A percentile compares a stretch with the other conserved stretches of the same genome.
These are phyloP conservation scores for Lasioglossum leucozonium DNA, from an alignment of 2,888 invertebrate species.

Conservation along the genomic window DNA sequence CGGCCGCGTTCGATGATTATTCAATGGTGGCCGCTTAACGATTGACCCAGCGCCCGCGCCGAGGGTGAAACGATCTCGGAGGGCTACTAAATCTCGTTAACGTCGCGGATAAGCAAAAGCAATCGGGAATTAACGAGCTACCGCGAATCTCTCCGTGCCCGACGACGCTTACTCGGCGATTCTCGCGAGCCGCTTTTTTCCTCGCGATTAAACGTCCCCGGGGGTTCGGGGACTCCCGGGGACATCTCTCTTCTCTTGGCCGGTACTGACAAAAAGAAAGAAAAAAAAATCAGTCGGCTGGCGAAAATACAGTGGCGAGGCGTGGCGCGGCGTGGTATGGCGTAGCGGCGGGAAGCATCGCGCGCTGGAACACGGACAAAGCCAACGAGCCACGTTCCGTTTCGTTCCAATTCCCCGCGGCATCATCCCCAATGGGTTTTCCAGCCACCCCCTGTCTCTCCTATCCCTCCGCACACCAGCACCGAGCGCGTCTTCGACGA, in stretches of 20 bases:
- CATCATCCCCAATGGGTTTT: constrained; percentile 62
- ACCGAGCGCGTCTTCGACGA: constrained; percentile 68
- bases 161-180: constrained; percentile 56
- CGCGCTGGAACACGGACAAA: constrained; percentile 64
- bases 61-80: background rate
- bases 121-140: constrained; percentile 29
- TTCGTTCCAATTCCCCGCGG: constrained; percentile 71
- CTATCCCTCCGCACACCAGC: background rate
- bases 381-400: constrained; percentile 64
- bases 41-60: background rate
- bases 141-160: constrained; percentile 25
- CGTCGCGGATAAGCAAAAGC: constrained; percentile 12
- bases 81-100: constrained; percentile 13
- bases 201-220: constrained; percentile 63
- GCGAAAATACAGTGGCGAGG: constrained; percentile 62
- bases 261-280: no score
- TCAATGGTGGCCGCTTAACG: background rate
- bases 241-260: constrained; percentile 60
- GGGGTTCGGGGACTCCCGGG: constrained; percentile 19
- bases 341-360: constrained; percentile 32
- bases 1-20: background rate
- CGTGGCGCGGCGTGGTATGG: background rate
- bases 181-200: constrained; percentile 47
- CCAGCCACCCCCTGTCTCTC: constrained; percentile 23
- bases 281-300: constrained; percentile 69